Percentiles rank a stretch among this genome's conserved stretches.
phyloP scores from a whole-genome alignment of 1,140 invertebrate species.

The Caerostris darwini region DNA sequence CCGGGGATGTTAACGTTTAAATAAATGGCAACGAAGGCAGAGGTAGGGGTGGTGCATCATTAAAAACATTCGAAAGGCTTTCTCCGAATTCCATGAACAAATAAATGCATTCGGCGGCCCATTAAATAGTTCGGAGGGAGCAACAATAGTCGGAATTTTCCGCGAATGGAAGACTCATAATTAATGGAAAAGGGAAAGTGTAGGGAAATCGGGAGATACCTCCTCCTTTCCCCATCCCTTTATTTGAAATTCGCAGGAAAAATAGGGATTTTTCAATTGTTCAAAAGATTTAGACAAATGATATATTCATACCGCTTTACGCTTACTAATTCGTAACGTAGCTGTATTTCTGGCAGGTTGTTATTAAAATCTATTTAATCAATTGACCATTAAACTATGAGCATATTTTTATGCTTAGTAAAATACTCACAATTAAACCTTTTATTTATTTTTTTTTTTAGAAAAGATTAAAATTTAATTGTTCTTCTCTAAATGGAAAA shows the following conservation, averaged over 20 bases:
- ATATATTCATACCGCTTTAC: background rate
- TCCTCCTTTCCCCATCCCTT: background rate
- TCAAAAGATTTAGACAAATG: background rate
- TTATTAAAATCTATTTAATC: background rate
- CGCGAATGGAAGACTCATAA: conserved; percentile 40
- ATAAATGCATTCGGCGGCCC: conserved; percentile 22
- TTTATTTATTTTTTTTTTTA: no score
- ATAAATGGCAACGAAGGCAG: conserved; percentile 34
- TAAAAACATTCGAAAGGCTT: conserved; percentile 42
- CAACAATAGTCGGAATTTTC: background rate
- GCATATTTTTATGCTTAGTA: no score
- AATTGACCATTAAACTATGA: no score
- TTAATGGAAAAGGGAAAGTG: conserved; percentile 42
- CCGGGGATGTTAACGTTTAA: conserved; percentile 36
- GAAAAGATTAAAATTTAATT: no score
- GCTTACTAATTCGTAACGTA: background rate
- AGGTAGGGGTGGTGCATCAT: conserved; percentile 7
- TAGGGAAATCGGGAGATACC: background rate
- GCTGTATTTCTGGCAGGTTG: background rate
- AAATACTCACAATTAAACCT: no score
- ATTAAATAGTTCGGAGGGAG: background rate
- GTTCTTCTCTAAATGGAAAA: no score
- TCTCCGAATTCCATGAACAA: background rate
- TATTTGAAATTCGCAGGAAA: background rate
- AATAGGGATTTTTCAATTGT: background rate